phyloP scores from a whole-genome alignment of 2,113 vertebrate species.

The Ceratotherium simum region DNA sequence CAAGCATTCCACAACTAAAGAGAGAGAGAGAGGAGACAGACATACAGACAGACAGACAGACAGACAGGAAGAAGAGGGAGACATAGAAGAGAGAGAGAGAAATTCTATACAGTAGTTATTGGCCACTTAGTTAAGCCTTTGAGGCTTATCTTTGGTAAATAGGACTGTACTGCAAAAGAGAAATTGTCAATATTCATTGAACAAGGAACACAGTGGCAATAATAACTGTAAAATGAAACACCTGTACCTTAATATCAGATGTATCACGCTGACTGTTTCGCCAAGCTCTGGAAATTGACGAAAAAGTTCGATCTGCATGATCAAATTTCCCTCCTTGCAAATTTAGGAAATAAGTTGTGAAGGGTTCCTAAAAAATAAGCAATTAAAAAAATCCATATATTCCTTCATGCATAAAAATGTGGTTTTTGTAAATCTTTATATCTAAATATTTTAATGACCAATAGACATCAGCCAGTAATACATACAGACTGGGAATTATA shows the following conservation, averaged over 20 bases:
- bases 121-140: constrained; percentile 16
- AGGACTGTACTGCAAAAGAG: background rate
- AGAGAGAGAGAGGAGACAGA: background rate
- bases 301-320: constrained; percentile 98
- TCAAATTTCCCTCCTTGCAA: constrained; percentile 99
- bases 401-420: background rate
- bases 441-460: constrained; percentile 38
- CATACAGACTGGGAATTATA: background rate
- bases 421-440: constrained; percentile 13
- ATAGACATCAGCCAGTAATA: background rate
- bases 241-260: constrained; percentile 97
- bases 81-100: background rate
- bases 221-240: background rate
- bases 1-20: background rate
- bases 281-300: constrained; percentile 97
- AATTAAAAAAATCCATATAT: background rate
- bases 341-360: constrained; percentile 98
- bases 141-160: background rate
- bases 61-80: background rate
- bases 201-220: background rate
- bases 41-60: background rate
- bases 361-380: constrained; percentile 92
- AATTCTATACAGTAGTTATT: background rate
- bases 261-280: constrained; percentile 99
- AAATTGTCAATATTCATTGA: background rate